Base-by-base conservation (phyloP, 37 sponge, comb jelly and placozoan species). In the Chondrilla cf. caribensis region DNA sequence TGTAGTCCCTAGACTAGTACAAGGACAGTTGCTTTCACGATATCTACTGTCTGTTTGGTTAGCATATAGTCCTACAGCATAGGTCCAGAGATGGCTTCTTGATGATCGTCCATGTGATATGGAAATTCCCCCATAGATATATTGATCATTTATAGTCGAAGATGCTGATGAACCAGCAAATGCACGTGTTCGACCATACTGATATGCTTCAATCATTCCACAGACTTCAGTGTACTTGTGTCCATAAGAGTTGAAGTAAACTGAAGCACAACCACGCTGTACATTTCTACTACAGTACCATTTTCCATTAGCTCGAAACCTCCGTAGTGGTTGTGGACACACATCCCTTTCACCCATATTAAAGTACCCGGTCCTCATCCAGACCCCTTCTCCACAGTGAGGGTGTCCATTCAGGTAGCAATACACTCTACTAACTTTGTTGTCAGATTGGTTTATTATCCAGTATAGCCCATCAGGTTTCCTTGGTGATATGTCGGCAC, bases 351-450 rank as follows among this genome's bases (percentile, higher is more conserved):
- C 6, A 28, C 18, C 15, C 76, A 73, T 38, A 38, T 73, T 37
- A 6, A 73, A 73, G 44, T 73, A 73, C 8, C 76, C 44, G 2
- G 41, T 42, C 43, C 76, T 73, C 76, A 73, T 73, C 76, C 76
- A 73, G 44, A 73, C 76, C 76, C 76, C 76, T n/a, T 73, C 43
- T 42, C 76, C 76, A 73, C 76, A 73, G 43, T 32, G 24, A n/a
- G 44, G 18, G 76, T 73, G 76, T 42, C 76, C 76, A 43, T 39
- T 39, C 18, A 38, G 76, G 44, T 39, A 73, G 76, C 76, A 73
- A 43, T 73, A 73, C 21, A 73, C 76, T 24, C 25, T 73, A 5
- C 24, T 42, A 8, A 40, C 41, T 2, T 40, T 36, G 21, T 73
- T 73, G 25, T 39, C n/a, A 6, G 41, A 41, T 38, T 37, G 24